phyloP scores from a whole-genome alignment of 1,140 invertebrate genomes.

The Harlomillsia oculata region DNA sequence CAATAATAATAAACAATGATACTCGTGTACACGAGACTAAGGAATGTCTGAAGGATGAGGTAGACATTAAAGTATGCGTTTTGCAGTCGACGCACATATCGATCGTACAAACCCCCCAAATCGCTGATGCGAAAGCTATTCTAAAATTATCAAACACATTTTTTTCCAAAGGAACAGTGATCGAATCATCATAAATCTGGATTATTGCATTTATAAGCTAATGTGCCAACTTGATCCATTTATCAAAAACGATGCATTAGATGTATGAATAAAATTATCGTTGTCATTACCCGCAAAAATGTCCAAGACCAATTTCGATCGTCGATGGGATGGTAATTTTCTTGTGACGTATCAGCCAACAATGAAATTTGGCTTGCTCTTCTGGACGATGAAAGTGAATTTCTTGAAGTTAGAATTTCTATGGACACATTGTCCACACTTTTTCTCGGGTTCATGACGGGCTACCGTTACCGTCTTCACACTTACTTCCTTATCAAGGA shows the following conservation, averaged over 20 bases:
- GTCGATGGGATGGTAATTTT: slow-evolving; percentile 26
- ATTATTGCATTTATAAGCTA: neutral
- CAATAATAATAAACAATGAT: too few species aligned
- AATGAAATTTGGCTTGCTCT: slow-evolving; percentile 24
- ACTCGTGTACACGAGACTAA: slow-evolving; percentile 54
- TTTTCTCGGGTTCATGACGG: too few species aligned
- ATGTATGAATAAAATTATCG: slow-evolving; percentile 8
- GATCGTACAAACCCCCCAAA: slow-evolving; percentile 58
- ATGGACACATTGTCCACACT: slow-evolving; percentile 27
- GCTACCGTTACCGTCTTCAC: too few species aligned
- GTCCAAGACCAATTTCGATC: slow-evolving; percentile 38
- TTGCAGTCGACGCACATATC: slow-evolving; percentile 63
- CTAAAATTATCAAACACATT: slow-evolving; percentile 42
- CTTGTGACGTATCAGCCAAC: slow-evolving; percentile 14
- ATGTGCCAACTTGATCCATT: neutral
- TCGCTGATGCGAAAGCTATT: slow-evolving; percentile 61
- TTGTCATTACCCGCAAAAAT: slow-evolving; percentile 37
- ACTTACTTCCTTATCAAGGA: too few species aligned
- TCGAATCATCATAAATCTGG: too few species aligned
- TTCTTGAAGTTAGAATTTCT: slow-evolving; percentile 22
- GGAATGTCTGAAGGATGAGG: slow-evolving; percentile 55
- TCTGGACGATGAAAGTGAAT: slow-evolving; percentile 19
- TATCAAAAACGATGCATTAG: neutral
- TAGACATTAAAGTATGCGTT: slow-evolving; percentile 66
- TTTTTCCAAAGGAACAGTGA: neutral